Evolutionary conservation across 2,113 vertebrate genomes (phyloP), one percentile per base, ranked within the genome.

Genomic region (Oriolus oriolus): DNA sequence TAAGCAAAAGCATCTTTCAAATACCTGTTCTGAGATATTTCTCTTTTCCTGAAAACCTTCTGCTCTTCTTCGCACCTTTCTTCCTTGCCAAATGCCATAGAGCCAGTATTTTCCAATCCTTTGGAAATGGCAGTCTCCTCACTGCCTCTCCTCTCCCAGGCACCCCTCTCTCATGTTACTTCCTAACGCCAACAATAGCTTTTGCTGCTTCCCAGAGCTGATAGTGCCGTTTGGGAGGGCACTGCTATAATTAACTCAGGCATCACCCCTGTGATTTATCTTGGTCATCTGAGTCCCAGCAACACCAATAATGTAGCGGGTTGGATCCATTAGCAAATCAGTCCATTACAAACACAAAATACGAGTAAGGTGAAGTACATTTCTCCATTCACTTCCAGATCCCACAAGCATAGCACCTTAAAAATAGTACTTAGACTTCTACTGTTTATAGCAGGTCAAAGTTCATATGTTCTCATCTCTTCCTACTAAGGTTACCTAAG

Each of bases 161-260:
- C 53, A 84, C 19, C 15, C 26, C 30, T 44, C 28, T 93, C 71
- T 75, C 63, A 50, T 42, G 28, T 95, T 77, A 81, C 37, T 93
- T 68, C 39, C 30, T 54, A 59, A 61, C 0, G 2, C 49, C 79
- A 92, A 82, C 87, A 89, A 87, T 18, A 85, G 70, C 53, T 89
- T 89, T 78, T 94, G 54, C 68, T 84, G 64, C 75, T 79, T 88
- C 54, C 26, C 89, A 91, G 82, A 76, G 77, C 39, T 37, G 41
- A 87, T 17, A 74, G 28, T 35, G 33, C 45, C 1, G 0, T 68
- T 60, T 73, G 68, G 35, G 64, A 87, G 70, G 63, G 56, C 64
- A 63, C 33, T 79, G 35, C 64, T 93, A 75, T 89, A 92, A 94
- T 89, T 96, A 96, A 82, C 69, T 93, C 91, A 73, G 53, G 53